These are phyloP conservation scores for Cyphomyrus plagiostoma DNA, from an alignment of 2,113 vertebrate species.

Conservation along the genomic window DNA sequence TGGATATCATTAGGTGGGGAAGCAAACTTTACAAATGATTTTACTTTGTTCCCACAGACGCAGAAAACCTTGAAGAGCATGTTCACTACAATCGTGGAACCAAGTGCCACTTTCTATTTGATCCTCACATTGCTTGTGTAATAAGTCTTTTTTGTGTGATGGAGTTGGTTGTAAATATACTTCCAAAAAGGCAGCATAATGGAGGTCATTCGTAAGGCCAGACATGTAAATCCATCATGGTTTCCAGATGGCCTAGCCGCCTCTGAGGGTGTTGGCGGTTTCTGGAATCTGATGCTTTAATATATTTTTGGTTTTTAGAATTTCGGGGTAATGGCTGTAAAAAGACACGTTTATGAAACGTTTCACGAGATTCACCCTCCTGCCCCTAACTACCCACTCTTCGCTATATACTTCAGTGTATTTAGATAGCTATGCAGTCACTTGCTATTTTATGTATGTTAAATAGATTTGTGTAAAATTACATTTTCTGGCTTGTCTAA, in stretches of 20 bases:
- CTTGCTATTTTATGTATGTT: neutral
- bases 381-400: neutral
- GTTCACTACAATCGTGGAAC: neutral
- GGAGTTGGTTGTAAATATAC: conserved; percentile 26
- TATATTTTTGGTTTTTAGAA: neutral
- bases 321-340: neutral
- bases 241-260: neutral
- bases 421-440: neutral
- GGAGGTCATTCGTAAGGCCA: neutral
- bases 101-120: conserved; percentile 14
- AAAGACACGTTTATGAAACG: neutral
- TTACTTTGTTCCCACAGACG: conserved; percentile 57
- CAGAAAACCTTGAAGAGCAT: conserved; percentile 70
- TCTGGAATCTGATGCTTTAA: neutral
- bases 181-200: neutral
- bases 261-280: neutral
- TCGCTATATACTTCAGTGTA: neutral
- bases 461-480: neutral
- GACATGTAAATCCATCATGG: neutral
- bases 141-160: conserved; percentile 31
- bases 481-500: neutral
- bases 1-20: neutral
- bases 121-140: conserved; percentile 47
- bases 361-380: neutral
- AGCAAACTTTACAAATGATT: neutral